Evolutionary conservation across 2,797 vertebrate genomes (phyloP).

Genomic region (Paramormyrops hopkinsi): DNA sequence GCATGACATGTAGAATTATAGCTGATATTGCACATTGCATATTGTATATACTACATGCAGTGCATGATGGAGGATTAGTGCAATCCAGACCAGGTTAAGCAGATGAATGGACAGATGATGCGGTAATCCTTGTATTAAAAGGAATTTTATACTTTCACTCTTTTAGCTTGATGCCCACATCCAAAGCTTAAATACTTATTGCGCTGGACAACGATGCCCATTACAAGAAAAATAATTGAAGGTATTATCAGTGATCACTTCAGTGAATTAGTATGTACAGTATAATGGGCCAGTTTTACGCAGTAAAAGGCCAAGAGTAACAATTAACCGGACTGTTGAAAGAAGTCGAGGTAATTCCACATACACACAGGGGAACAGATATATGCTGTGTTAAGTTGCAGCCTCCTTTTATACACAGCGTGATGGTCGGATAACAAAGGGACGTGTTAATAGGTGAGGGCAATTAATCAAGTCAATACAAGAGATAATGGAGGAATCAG

Average conservation of each 20-base stretch:
- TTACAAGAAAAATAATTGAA: not conserved
- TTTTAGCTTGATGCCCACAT: not conserved
- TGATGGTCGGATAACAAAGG: not conserved
- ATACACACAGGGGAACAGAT: not conserved
- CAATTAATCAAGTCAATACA: not conserved
- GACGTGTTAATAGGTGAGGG: not conserved
- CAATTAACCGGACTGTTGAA: not conserved
- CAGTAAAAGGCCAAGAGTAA: not conserved
- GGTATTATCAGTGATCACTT: not conserved
- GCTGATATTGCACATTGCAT: not conserved
- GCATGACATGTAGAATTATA: not conserved
- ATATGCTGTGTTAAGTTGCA: not conserved
- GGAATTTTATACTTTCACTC: not conserved
- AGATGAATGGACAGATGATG: not conserved
- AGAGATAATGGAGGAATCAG: not conserved
- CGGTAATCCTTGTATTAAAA: not conserved
- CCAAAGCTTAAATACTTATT: not conserved
- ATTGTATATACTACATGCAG: not conserved
- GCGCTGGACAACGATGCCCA: not conserved
- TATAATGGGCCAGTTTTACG: not conserved
- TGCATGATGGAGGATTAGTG: not conserved
- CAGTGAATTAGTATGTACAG: not conserved
- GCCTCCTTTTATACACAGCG: not conserved
- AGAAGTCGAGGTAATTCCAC: not conserved
- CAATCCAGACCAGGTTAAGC: not conserved